Evolutionary conservation across 2,888 invertebrate genomes (phyloP), one percentile per base, ranked within the genome.

Genomic region (Spilarctia lutea): DNA sequence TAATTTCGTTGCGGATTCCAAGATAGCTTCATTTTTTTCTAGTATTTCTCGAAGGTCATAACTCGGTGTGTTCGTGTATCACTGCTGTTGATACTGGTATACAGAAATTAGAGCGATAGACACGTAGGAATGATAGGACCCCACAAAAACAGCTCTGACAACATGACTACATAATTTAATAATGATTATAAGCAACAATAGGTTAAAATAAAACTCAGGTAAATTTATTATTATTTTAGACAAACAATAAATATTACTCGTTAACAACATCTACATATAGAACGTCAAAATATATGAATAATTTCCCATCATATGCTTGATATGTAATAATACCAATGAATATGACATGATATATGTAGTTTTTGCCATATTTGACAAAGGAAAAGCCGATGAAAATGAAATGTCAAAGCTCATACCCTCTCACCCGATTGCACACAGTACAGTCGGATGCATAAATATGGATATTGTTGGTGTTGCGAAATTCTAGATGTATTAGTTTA

Each of bases 351-450:
- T 52, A 68, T 75, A 74, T 75, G 68, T 75, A 71, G 76, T 83
- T 83, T 48, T 73, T 76, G 42, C 0, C 65, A 72, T 63, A 24
- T 65, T 76, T 70, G 67, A 77, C 52, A 83, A 70, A 63, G 65
- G 63, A 68, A 39, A 72, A n/a, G 69, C 68, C 69, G 16, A 18
- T 42, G 56, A 35, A 52, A 80, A 68, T 48, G 70, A 79, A 81
- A 84, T 79, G 80, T 82, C 84, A 81, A 75, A 81, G 77, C 82
- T 79, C 80, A 84, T 85, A 81, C 79, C 71, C 79, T 83, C 72
- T 35, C 81, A 71, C 69, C 75, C 79, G 81, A 81, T 79, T 78
- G 83, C 81, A 79, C 81, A 82, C 78, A 60, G 71, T 79, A 75
- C 69, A 80, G 74, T 75, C 65, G 65, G 65, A 65, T 52, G 71